Percentiles rank a stretch among this genome's conserved stretches.
These are phyloP conservation scores for Forbesichthys papilliferus DNA, from an alignment of 2,113 vertebrate genomes.

Conservation along the genomic window DNA sequence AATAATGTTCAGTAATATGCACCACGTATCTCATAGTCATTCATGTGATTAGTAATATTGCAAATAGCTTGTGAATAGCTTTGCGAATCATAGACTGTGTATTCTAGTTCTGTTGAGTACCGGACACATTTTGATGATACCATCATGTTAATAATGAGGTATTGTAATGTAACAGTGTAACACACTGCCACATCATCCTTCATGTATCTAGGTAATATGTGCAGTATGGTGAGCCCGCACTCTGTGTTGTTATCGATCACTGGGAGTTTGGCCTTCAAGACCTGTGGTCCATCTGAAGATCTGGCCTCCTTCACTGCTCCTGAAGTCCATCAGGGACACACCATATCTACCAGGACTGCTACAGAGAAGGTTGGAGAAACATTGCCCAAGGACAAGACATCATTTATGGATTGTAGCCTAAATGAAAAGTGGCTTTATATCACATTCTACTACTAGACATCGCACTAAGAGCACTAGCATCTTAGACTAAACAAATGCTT, in stretches of 20 bases:
- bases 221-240: slow-evolving; percentile 83
- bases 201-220: slow-evolving; percentile 71
- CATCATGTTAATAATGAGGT: too few relatives aligned
- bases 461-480: too few relatives aligned
- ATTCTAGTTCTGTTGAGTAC: background rate
- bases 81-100: too few relatives aligned
- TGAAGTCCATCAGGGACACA: slow-evolving; percentile 72
- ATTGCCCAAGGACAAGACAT: background rate
- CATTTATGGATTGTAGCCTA: too few relatives aligned
- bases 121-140: too few relatives aligned
- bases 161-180: background rate
- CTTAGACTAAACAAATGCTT: too few relatives aligned
- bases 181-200: background rate
- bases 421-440: too few relatives aligned
- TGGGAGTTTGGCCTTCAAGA: slow-evolving; percentile 84
- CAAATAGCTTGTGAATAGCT: too few relatives aligned
- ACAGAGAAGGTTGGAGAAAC: slow-evolving; percentile 77
- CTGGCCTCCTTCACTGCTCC: slow-evolving; percentile 82
- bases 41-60: too few relatives aligned
- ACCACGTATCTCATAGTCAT: too few relatives aligned
- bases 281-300: slow-evolving; percentile 70
- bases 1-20: too few relatives aligned
- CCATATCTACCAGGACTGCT: slow-evolving; percentile 48
- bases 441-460: too few relatives aligned
- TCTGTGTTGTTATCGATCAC: slow-evolving; percentile 80